These are phyloP conservation scores for Neosilurus hyrtlii DNA, from an alignment of 2,797 vertebrate species.

Conservation along the genomic window DNA sequence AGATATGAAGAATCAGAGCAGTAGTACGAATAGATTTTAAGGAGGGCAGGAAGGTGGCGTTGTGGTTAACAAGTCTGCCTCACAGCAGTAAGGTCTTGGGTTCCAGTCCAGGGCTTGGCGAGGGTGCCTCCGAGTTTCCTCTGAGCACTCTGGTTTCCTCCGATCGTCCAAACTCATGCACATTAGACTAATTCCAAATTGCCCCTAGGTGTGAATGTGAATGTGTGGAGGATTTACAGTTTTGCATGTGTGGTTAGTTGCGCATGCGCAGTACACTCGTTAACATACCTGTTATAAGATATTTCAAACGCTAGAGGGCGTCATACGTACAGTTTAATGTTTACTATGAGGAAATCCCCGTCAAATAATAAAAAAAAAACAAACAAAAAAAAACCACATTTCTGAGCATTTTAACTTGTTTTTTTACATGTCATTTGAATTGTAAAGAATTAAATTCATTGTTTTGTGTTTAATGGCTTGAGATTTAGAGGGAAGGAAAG, in stretches of 20 bases:
- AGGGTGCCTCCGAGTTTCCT: too few relatives aligned
- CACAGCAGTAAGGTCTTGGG: too few relatives aligned
- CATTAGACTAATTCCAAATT: too few relatives aligned
- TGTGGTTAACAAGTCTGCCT: too few relatives aligned
- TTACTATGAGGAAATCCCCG: not conserved
- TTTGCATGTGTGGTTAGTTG: not conserved
- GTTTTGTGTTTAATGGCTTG: not conserved
- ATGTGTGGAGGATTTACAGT: not conserved
- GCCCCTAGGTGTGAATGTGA: too few relatives aligned
- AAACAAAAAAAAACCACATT: not conserved
- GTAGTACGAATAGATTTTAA: not conserved
- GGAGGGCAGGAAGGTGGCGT: too few relatives aligned
- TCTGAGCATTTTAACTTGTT: not conserved
- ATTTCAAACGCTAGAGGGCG: slow-evolving; percentile 8
- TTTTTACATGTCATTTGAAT: not conserved
- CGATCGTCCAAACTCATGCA: too few relatives aligned
- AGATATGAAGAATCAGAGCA: not conserved
- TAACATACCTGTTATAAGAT: not conserved
- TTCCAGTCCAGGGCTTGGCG: too few relatives aligned
- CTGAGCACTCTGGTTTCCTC: too few relatives aligned
- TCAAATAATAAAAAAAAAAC: not conserved
- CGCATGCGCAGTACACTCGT: not conserved
- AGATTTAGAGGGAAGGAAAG: not conserved
- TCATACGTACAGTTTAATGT: not conserved
- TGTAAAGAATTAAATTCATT: not conserved